Percentiles rank a stretch among this genome's conserved stretches.
Evolutionary conservation across 2,797 vertebrate genomes (phyloP).

Genomic region (Melanotaenia parkinsoni): DNA sequence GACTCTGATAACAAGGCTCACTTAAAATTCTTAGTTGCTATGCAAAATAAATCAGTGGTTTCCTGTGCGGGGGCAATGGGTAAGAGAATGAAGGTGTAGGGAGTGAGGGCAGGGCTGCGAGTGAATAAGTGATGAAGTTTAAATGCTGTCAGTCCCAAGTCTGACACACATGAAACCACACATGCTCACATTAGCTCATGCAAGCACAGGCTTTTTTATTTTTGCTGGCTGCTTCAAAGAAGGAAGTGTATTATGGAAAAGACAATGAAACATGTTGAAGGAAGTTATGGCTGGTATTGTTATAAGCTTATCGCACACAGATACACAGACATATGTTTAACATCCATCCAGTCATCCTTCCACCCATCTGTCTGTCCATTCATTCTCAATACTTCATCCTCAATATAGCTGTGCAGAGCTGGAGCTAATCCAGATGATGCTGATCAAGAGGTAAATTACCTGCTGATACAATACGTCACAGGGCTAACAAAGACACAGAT

Average conservation of each 20-base stretch:
- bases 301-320: not conserved
- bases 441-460: not conserved
- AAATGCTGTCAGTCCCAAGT: conserved; percentile 82
- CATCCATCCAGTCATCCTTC: not conserved
- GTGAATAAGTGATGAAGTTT: conserved; percentile 85
- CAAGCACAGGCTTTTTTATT: conserved; percentile 29
- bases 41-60: conserved; percentile 87
- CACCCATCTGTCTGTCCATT: not conserved
- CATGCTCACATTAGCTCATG: conserved; percentile 5
- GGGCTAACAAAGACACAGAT: not conserved
- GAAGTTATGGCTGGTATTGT: conserved; percentile 7
- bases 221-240: conserved; percentile 46
- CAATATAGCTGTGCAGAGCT: not conserved
- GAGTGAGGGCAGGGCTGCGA: conserved; percentile 69
- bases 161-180: conserved; percentile 70
- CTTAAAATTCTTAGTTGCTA: conserved; percentile 88
- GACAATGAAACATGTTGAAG: conserved; percentile 13
- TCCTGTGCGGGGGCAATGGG: conserved; percentile 66
- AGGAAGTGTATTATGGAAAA: conserved; percentile 25
- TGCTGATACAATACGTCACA: not conserved
- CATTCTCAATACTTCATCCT: not conserved
- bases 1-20: conserved; percentile 79
- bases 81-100: conserved; percentile 58
- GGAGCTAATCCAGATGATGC: not conserved
- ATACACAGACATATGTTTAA: not conserved